Evolutionary conservation across 2,113 vertebrate species (phyloP).

Genomic region (Meriones unguiculatus): DNA sequence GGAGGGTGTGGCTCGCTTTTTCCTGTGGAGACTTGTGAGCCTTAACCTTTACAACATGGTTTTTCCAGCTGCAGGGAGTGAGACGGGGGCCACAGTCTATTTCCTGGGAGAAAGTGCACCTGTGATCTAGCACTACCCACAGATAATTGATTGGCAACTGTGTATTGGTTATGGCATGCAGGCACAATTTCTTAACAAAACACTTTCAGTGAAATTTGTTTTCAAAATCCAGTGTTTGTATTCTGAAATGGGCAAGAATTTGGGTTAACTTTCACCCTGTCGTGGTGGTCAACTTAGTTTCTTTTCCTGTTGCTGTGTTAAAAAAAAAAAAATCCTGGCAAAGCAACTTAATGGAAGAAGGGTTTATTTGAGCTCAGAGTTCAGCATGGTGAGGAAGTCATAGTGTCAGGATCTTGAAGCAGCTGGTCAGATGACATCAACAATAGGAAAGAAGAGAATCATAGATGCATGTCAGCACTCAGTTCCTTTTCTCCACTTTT

Average conservation of each 20-base stretch:
- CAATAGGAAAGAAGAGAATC: background rate
- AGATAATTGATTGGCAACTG: background rate
- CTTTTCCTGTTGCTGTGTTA: background rate
- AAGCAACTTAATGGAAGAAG: background rate
- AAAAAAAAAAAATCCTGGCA: background rate
- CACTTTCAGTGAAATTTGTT: constrained; percentile 41
- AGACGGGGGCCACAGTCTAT: background rate
- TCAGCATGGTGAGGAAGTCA: background rate
- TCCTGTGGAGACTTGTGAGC: background rate
- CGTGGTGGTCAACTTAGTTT: background rate
- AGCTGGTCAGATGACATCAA: background rate
- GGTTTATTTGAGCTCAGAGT: background rate
- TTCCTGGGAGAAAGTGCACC: background rate
- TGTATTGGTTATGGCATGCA: constrained; percentile 3
- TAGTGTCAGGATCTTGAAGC: background rate
- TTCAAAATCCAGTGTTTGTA: background rate
- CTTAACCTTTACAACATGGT: background rate
- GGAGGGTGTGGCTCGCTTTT: background rate
- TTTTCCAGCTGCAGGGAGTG: background rate
- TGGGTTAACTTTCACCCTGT: background rate
- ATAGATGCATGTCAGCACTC: background rate
- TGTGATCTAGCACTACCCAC: background rate
- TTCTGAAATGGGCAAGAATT: background rate
- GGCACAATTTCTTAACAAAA: background rate
- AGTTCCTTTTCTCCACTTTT: background rate